Base-by-base conservation (phyloP, 2,113 vertebrate genomes). In the Natator depressus region DNA sequence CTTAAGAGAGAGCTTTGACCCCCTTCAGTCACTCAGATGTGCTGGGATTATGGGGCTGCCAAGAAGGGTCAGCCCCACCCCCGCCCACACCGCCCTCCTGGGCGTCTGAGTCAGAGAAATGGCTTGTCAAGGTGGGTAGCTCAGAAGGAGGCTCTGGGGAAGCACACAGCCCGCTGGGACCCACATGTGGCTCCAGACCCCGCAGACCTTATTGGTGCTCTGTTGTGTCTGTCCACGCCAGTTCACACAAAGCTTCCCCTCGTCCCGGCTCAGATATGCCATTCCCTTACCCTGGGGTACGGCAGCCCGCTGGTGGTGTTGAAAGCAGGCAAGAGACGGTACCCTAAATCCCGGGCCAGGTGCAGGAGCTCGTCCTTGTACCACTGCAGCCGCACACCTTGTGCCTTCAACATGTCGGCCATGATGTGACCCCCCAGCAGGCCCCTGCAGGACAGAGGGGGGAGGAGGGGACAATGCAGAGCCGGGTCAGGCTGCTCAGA, bases 271-370 rank as follows among this genome's bases (percentile, higher is more conserved):
- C 69, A 54, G 72, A 54, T 11, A 19, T 9, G 69, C 55, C 29
- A 38, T 29, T 35, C 46, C 53, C 72, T 85, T 80, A 93, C 92
- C 59, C 92, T 72, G 42, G 92, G 92, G 50, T 91, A 93, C 8
- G 92, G 92, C 55, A 93, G 88, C 20, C 92, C 88, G 38, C 92
- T 91, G 46, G 92, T 89, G 47, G 92, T 93, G 92, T 93, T 93
- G 88, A 93, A 93, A 27, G 92, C 92, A 4, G 92, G 92, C 92
- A 93, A 59, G 22, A 93, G 83, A 47, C 92, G 88, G 59, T 93
- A 83, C 17, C 92, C 92, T 51, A 89, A 29, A 10, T 93, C 92
- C 88, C 47, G 35, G 22, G 92, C 92, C 92, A 93, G 85, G 53
- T 84, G 29, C 25, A 93, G 82, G 53, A 93, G 92, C 82, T 93